phyloP scores from a whole-genome alignment of 2,888 invertebrate genomes.

The Drosophila testacea region DNA sequence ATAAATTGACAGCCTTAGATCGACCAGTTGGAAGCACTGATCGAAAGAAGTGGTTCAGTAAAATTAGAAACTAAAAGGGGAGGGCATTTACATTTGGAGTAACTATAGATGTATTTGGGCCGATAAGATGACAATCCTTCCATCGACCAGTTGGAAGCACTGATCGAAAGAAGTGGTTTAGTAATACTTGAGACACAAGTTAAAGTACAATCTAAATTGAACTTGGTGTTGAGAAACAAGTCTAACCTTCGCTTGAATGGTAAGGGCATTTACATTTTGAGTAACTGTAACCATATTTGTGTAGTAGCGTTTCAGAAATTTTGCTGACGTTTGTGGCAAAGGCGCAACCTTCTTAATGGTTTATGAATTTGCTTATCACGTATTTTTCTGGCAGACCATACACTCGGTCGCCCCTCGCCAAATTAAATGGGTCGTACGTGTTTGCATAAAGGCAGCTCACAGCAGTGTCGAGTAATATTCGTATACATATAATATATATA shows the following conservation, averaged over 20 bases:
- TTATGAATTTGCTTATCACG: conserved; percentile 76
- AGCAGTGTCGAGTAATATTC: conserved; percentile 24
- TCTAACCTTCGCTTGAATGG: background rate
- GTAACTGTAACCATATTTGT: background rate
- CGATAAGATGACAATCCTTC: background rate
- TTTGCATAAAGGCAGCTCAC: conserved; percentile 63
- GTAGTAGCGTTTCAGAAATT: conserved; percentile 23
- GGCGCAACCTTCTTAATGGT: conserved; percentile 68
- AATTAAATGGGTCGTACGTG: conserved; percentile 74
- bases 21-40: conserved; percentile 1
- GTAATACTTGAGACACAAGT: too few relatives aligned
- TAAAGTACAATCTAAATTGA: too few relatives aligned
- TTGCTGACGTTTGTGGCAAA: conserved; percentile 43
- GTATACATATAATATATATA: conserved; percentile 18
- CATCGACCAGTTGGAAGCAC: conserved; percentile 1
- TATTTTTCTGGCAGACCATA: conserved; percentile 68
- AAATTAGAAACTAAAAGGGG: background rate
- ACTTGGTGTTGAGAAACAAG: background rate
- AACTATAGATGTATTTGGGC: background rate
- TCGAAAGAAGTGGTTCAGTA: too few relatives aligned
- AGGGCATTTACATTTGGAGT: conserved; percentile 9
- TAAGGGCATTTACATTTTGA: conserved; percentile 16
- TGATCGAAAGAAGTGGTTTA: background rate
- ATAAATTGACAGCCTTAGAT: background rate
- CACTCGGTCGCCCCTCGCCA: conserved; percentile 62